A percentile compares a stretch with the other conserved stretches of the same genome.
Conservation (phyloP, 2,113 vertebrate species). For the Psilopsiagon aurifrons region DNA sequence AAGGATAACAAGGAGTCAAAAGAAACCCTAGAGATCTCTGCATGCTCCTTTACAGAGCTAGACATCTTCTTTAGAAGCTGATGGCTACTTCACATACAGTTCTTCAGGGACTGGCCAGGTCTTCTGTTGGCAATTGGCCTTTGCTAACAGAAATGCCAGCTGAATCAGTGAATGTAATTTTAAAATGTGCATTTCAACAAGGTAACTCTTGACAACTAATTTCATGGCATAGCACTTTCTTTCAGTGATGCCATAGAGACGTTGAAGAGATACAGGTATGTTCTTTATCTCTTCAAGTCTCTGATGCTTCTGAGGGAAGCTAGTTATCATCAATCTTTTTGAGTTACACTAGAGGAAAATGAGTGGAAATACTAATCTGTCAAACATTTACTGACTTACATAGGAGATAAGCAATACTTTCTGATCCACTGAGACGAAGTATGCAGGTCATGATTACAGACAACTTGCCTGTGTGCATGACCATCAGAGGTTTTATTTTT, state of each 20-base stretch:
- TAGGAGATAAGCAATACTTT: not conserved
- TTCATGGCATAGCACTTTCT: not conserved
- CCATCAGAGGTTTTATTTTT: not conserved
- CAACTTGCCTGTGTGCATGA: not conserved
- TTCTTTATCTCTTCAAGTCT: not conserved
- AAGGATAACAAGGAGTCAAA: not conserved
- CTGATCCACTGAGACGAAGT: not conserved
- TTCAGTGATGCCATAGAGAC: not conserved
- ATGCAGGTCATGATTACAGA: not conserved
- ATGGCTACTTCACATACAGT: not conserved
- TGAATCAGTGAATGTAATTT: not conserved
- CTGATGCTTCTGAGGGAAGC: not conserved
- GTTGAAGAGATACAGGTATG: not conserved
- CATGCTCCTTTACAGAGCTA: not conserved
- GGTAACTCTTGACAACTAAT: not conserved
- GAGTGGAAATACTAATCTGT: not conserved
- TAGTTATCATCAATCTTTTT: not conserved
- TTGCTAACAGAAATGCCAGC: not conserved
- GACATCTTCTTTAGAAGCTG: not conserved
- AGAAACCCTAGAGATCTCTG: not conserved
- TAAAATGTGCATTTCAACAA: not conserved
- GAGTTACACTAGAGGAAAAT: not conserved
- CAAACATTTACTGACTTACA: not conserved
- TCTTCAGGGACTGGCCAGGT: not conserved
- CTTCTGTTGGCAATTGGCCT: not conserved